phyloP scores from a whole-genome alignment of 2,888 invertebrate species.

The Lysandra coridon region DNA sequence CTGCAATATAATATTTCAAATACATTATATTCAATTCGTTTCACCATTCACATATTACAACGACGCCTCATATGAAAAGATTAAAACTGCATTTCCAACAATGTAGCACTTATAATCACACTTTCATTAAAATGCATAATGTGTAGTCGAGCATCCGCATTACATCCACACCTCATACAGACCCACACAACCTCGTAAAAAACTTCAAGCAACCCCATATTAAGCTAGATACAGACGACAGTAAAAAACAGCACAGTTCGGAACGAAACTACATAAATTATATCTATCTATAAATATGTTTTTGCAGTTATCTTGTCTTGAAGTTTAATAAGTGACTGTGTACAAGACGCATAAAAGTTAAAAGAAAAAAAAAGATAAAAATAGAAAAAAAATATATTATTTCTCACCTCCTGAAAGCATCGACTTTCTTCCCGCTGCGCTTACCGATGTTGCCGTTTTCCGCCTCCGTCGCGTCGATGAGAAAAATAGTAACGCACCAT shows the following conservation, averaged over 20 bases:
- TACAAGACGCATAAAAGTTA: too few species aligned
- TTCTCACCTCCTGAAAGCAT: too few species aligned
- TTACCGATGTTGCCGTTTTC: too few species aligned
- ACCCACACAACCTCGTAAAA: not conserved
- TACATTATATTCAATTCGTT: not conserved
- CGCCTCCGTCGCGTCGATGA: too few species aligned
- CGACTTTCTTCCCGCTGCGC: too few species aligned
- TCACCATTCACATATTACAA: not conserved
- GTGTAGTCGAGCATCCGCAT: not conserved
- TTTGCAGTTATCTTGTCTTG: too few species aligned
- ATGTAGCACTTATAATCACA: not conserved
- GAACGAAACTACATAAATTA: not conserved
- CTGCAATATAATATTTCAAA: too few species aligned
- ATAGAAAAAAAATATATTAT: too few species aligned
- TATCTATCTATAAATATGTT: too few species aligned
- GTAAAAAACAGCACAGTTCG: not conserved
- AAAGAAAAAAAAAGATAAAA: too few species aligned
- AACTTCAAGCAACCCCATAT: constrained; percentile 1
- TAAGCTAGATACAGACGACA: not conserved
- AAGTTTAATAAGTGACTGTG: too few species aligned
- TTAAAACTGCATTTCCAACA: not conserved
- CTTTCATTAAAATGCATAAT: constrained; percentile 8
- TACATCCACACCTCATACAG: constrained; percentile 4
- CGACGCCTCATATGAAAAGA: not conserved
- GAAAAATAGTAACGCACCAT: too few species aligned